phyloP scores from a whole-genome alignment of 2,888 invertebrate species.

The Abrostola triplasia region DNA sequence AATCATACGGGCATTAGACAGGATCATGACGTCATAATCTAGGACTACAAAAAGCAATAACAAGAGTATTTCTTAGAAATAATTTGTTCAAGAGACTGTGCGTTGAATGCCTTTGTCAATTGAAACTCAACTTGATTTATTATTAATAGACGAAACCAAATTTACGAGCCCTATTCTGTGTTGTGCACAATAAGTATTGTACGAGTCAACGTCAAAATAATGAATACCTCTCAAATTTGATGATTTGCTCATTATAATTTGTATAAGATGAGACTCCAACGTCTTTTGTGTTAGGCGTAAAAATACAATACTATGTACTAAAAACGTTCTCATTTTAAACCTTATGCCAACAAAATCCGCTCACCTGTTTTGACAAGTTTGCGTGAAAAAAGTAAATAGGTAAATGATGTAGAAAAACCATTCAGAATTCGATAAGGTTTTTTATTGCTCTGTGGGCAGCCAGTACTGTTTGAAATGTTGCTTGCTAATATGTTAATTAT shows the following conservation, averaged over 20 bases:
- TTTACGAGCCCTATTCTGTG: constrained; percentile 36
- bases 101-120: constrained; percentile 30
- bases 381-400: too few relatives aligned
- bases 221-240: constrained; percentile 44
- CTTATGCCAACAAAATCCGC: too few relatives aligned
- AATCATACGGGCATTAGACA: constrained; percentile 9
- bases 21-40: not conserved
- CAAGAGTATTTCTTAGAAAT: constrained; percentile 14
- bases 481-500: too few relatives aligned
- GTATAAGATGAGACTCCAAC: constrained; percentile 5
- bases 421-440: too few relatives aligned
- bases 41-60: not conserved
- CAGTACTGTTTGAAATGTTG: too few relatives aligned
- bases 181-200: constrained; percentile 52
- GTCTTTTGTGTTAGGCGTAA: not conserved
- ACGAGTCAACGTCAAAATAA: constrained; percentile 28
- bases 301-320: too few relatives aligned
- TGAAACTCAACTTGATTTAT: constrained; percentile 23
- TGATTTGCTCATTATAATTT: constrained; percentile 35
- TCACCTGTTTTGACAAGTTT: too few relatives aligned
- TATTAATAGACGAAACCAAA: constrained; percentile 40
- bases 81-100: constrained; percentile 21
- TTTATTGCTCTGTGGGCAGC: too few relatives aligned
- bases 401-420: too few relatives aligned
- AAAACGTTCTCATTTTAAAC: too few relatives aligned